phyloP scores from a whole-genome alignment of 2,888 invertebrate genomes.

The Dioctria rufipes region DNA sequence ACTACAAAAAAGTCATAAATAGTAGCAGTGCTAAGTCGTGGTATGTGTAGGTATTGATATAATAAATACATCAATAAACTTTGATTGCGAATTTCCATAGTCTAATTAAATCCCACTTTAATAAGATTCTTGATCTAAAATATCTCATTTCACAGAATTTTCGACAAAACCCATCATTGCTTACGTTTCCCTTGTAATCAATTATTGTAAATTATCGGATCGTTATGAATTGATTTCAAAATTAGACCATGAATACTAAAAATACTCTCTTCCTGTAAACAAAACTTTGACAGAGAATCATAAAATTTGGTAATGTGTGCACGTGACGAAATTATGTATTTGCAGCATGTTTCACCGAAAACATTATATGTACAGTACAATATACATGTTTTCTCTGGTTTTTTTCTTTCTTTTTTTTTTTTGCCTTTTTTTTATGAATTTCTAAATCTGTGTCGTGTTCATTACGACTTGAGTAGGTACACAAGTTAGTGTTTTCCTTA shows the following conservation, averaged over 20 bases:
- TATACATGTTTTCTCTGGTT: not conserved
- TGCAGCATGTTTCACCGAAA: conserved; percentile 16
- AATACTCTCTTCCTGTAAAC: conserved; percentile 27
- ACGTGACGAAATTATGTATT: conserved; percentile 31
- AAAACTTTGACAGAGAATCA: conserved; percentile 37
- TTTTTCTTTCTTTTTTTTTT: not conserved
- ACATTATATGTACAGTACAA: not conserved
- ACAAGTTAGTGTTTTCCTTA: conserved; percentile 6
- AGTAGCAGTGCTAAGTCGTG: no score
- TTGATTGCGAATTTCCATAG: no score
- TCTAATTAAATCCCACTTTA: no score
- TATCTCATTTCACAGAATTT: no score
- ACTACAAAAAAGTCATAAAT: no score
- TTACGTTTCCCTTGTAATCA: conserved; percentile 6
- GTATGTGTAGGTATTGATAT: no score
- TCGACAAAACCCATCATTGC: not conserved
- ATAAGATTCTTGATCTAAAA: no score
- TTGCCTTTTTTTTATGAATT: no score
- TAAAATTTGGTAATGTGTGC: conserved; percentile 18
- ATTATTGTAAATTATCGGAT: conserved; percentile 34
- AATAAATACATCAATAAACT: no score
- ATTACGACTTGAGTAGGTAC: conserved; percentile 10
- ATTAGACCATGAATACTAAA: conserved; percentile 41
- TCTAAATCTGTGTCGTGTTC: not conserved
- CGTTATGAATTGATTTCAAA: conserved; percentile 42